Percentiles rank a stretch among this genome's conserved stretches.
These are phyloP conservation scores for Furnarius figulus DNA, from an alignment of 2,113 vertebrate genomes.

Conservation along the genomic window DNA sequence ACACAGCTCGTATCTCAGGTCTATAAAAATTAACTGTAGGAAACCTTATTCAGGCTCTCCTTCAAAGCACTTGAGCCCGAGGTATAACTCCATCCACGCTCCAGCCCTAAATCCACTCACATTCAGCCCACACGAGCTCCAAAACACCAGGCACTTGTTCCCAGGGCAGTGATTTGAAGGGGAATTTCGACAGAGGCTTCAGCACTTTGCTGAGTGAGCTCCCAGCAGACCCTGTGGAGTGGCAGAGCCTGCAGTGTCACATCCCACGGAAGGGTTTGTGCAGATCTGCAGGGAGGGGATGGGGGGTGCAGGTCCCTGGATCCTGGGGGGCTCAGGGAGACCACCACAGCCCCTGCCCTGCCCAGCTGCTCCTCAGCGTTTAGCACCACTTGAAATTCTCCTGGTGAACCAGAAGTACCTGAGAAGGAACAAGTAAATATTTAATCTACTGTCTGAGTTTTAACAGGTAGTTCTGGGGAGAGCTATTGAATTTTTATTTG, in stretches of 20 bases:
- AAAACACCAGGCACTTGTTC: background rate
- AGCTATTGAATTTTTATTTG: slow-evolving; percentile 35
- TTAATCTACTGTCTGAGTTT: slow-evolving; percentile 35
- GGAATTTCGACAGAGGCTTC: background rate
- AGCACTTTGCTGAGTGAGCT: background rate
- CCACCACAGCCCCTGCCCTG: background rate
- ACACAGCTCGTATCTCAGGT: background rate
- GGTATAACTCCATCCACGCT: fast-evolving
- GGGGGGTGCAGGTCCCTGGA: background rate
- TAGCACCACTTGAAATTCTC: slow-evolving; percentile 11
- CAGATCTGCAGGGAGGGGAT: fast-evolving
- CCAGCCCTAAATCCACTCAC: background rate
- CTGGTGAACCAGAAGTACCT: background rate
- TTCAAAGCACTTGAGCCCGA: background rate
- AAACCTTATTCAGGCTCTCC: background rate
- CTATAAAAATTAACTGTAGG: background rate
- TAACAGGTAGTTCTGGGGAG: background rate
- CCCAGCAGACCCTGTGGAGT: background rate
- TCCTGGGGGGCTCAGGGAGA: fast-evolving
- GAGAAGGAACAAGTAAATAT: slow-evolving; percentile 50
- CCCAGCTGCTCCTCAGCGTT: background rate
- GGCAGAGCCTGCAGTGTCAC: background rate
- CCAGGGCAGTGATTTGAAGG: background rate
- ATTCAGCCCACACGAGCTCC: background rate
- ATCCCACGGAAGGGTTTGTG: background rate